Base-by-base conservation (phyloP, 2,888 invertebrate genomes). In the Drosophila yooni region DNA sequence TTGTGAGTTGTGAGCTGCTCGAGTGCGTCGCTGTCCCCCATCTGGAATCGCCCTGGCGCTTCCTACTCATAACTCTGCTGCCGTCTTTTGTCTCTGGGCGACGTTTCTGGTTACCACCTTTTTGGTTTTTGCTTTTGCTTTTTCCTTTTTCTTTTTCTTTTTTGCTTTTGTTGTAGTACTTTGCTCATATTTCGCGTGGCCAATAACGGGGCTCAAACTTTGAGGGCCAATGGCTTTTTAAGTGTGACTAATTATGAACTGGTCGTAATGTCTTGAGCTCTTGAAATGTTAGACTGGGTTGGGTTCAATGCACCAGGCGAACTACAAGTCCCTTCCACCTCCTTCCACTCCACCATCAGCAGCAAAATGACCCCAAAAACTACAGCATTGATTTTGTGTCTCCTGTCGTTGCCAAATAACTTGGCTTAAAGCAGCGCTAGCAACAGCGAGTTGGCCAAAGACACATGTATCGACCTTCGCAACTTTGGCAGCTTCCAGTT, bases 231-330 rank as follows among this genome's bases (percentile, higher is more conserved):
- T 87, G 87, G 78, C 89, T 87, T 85, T 83, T 89, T 80, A 89
- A 87, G 87, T 87, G 89, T 89, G 88, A 87, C 86, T 88, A 87
- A 88, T 87, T 87, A 87, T 81, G 88, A 88, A 64, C 79, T 70
- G 64, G 71, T 58, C 70, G 70, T 70, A 67, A 77, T 71, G 70
- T 67, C 72, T 77, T 70, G 69, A 74, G 77, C 79, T 76, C 70
- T 83, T 65, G 73, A 70, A 74, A 83, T 50, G 73, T 76, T 81
- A 60, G 70, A 70, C 73, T 15, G 31, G 59, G 25, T 67, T 43
- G 74, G 60, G 86, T 80, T 88, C 85, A 79, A 74, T 80, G 88
- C 67, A 75, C 79, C 27, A 15, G 31, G 18, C 31, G 29, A 29
- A 48, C 46, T 15, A 0, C 11, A 36, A 25, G 15, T 13, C 8